Evolutionary conservation across 1,140 invertebrate genomes (phyloP).

Genomic region (Drosophila albomicans): DNA sequence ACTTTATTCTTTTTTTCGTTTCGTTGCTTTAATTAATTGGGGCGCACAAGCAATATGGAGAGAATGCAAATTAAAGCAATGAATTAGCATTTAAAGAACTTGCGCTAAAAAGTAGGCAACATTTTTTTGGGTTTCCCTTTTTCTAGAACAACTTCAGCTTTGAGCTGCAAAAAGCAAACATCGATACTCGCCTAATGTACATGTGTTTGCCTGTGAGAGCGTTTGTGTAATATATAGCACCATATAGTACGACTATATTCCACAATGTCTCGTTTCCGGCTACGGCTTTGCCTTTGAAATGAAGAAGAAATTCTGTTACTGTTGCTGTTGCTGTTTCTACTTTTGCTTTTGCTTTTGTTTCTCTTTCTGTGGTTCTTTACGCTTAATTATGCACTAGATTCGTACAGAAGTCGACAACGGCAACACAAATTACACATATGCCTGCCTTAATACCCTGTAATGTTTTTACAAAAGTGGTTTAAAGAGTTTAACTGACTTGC

Average conservation of each 20-base stretch:
- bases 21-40: not conserved
- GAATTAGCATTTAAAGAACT: not conserved
- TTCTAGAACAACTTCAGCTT: constrained; percentile 12
- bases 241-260: constrained; percentile 14
- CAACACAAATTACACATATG: constrained; percentile 28
- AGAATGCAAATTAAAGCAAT: not conserved
- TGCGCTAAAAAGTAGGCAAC: constrained; percentile 18
- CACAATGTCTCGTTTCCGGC: constrained; percentile 46
- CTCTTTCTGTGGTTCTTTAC: constrained; percentile 51
- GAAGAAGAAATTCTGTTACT: not conserved
- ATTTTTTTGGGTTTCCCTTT: not conserved
- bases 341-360: constrained; percentile 30
- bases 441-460: not conserved
- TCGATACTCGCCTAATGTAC: constrained; percentile 24
- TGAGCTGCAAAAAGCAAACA: constrained; percentile 25
- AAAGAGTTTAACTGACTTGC: not conserved
- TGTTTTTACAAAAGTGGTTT: not conserved
- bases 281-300: constrained; percentile 43
- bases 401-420: constrained; percentile 30
- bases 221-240: constrained; percentile 16
- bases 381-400: constrained; percentile 73
- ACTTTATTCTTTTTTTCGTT: not conserved
- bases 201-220: not conserved
- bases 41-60: not conserved
- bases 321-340: constrained; percentile 29